Base-by-base conservation (phyloP, 2,113 vertebrate species). In the Athene noctua region DNA sequence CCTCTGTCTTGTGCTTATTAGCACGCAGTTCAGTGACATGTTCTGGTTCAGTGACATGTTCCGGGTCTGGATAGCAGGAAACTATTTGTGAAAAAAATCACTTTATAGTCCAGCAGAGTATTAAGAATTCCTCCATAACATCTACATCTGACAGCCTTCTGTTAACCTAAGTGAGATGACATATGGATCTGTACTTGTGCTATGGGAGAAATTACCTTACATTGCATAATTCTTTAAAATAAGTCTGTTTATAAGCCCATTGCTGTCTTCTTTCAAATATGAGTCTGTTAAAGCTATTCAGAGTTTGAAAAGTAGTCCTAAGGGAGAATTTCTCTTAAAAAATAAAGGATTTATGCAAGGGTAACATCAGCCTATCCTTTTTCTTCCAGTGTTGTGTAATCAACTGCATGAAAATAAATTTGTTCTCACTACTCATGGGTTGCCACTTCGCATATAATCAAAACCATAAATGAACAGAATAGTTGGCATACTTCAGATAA, bases 391-490 rank as follows among this genome's bases (percentile, higher is more conserved):
- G 40, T 61, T 95, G 92, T 68, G 49, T 68, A 89, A 95, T 75
- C 49, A 57, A 40, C 44, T 92, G 34, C 52, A 78, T 75, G 79
- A 94, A 94, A 92, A 95, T 91, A 92, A 94, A 90, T 65, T 84
- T 93, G 68, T 84, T 95, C 91, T 72, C 83, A 81, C 80, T 78
- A 32, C 34, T 86, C 82, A 52, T 36, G 52, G 59, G 34, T 84
- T 91, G 84, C 88, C 91, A 81, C 66, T 86, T 84, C 2, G 2
- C 86, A 79, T 66, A 92, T 75, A 94, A 92, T 88, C 91, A 94
- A 67, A 91, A 57, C 62, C 70, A 58, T 77, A 95, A 94, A 75
- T 54, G 70, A 94, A 95, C 6, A 0, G 91, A 88, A 93, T 80
- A 87, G 59, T 25, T 11, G 11, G 68, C 90, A 88, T 92, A 86